Conservation (phyloP, 2,113 vertebrate genomes). For the Hippocampus abdominalis region DNA sequence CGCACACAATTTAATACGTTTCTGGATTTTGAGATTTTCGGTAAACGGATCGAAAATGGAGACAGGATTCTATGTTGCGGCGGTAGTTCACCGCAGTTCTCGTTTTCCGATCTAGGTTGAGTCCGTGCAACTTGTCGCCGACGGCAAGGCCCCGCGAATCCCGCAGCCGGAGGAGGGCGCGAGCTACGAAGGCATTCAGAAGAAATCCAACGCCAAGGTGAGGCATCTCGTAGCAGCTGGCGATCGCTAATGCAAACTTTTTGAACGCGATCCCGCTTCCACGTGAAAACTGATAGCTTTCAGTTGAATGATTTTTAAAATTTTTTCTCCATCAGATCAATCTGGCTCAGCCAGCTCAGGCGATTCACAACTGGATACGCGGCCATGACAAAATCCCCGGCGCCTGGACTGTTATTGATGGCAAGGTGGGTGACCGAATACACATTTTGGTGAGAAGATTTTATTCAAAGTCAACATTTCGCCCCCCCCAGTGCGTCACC, state of each 20-base stretch:
- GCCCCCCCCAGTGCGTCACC: conserved; percentile 74
- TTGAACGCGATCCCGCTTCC: background rate
- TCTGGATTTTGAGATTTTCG: no score
- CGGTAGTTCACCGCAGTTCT: background rate
- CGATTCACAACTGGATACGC: conserved; percentile 95
- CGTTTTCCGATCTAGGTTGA: conserved; percentile 76
- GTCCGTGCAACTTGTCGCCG: conserved; percentile 91
- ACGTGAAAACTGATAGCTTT: background rate
- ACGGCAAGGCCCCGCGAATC: conserved; percentile 83
- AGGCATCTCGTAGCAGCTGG: conserved; percentile 2
- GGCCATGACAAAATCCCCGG: conserved; percentile 98
- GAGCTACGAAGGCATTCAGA: conserved; percentile 95
- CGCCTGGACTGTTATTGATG: conserved; percentile 84
- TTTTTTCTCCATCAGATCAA: conserved; percentile 60
- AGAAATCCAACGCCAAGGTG: conserved; percentile 90
- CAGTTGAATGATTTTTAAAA: no score
- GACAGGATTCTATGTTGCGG: background rate
- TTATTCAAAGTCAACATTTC: background rate
- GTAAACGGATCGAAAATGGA: background rate
- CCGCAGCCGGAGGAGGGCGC: conserved; percentile 87
- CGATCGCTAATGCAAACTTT: background rate
- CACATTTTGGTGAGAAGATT: no score
- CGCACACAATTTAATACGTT: no score
- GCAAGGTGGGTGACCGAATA: conserved; percentile 73
- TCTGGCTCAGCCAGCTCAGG: conserved; percentile 81